Evolutionary conservation across 2,797 vertebrate genomes (phyloP).

Genomic region (Poecilia velifera): DNA sequence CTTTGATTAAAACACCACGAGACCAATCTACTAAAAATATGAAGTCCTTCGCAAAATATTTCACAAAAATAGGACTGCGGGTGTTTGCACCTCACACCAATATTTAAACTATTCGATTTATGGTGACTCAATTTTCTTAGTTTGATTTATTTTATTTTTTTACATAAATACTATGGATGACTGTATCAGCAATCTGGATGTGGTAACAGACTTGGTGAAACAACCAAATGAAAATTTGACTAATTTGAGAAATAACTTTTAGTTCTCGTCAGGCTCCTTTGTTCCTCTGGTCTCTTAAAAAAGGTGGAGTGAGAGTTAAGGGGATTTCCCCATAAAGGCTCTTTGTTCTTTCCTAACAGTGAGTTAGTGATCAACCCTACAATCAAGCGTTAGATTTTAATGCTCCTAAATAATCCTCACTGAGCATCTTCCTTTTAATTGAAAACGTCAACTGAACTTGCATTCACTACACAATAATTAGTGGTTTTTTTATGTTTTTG

Average conservation of each 20-base stretch:
- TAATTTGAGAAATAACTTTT: neutral
- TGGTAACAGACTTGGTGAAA: neutral
- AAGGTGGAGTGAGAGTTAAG: conserved; percentile 30
- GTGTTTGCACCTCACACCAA: neutral
- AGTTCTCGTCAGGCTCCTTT: conserved; percentile 3
- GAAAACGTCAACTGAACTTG: conserved; percentile 9
- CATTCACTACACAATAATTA: conserved; percentile 22
- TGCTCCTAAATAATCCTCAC: conserved; percentile 9
- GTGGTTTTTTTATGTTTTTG: neutral
- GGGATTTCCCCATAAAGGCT: conserved; percentile 45
- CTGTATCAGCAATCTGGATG: neutral
- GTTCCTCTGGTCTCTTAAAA: conserved; percentile 12
- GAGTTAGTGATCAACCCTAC: conserved; percentile 40
- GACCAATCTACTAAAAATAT: conserved; percentile 2
- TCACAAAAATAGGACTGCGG: neutral
- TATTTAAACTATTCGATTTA: neutral
- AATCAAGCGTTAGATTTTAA: conserved; percentile 28
- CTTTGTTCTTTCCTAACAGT: conserved; percentile 39
- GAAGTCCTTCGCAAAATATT: neutral
- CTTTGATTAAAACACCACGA: neutral
- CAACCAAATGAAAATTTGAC: neutral
- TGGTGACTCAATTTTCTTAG: neutral
- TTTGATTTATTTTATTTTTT: neutral
- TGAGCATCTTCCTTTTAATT: conserved; percentile 31
- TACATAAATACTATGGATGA: neutral